Conservation (phyloP, 1,140 invertebrate genomes). For the Limonius californicus region DNA sequence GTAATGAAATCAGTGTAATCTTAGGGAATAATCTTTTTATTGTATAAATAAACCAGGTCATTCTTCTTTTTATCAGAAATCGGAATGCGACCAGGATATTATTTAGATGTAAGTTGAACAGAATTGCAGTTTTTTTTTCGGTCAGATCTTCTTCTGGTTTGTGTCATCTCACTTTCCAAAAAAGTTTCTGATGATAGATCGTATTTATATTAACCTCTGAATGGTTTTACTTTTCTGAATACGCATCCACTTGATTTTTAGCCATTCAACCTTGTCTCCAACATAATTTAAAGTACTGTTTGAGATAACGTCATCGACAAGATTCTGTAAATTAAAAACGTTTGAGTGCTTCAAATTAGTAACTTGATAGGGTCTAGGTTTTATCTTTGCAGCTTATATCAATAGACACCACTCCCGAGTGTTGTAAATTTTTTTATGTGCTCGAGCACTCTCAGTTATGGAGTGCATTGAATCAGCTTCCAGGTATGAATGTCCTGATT, state of each 20-base stretch:
- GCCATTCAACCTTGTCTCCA: not conserved
- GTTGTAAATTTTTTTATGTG: conserved; percentile 14
- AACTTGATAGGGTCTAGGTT: not conserved
- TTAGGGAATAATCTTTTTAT: not conserved
- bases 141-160: not conserved
- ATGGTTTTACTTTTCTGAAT: not conserved
- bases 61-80: conserved; percentile 5
- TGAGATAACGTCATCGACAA: not conserved
- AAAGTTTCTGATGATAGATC: conserved; percentile 3
- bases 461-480: conserved; percentile 42
- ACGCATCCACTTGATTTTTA: not conserved
- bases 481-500: conserved; percentile 44
- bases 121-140: not conserved
- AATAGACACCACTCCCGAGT: not conserved
- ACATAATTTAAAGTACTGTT: not conserved
- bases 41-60: not conserved
- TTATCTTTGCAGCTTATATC: not conserved
- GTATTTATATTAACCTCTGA: conserved; percentile 1
- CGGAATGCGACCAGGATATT: not conserved
- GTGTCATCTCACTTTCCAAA: not conserved
- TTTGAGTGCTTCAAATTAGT: not conserved
- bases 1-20: too few relatives aligned
- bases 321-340: not conserved
- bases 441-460: conserved; percentile 19
- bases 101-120: conserved; percentile 9